These are phyloP conservation scores for Helogale parvula DNA, from an alignment of 2,113 vertebrate species.

Conservation along the genomic window DNA sequence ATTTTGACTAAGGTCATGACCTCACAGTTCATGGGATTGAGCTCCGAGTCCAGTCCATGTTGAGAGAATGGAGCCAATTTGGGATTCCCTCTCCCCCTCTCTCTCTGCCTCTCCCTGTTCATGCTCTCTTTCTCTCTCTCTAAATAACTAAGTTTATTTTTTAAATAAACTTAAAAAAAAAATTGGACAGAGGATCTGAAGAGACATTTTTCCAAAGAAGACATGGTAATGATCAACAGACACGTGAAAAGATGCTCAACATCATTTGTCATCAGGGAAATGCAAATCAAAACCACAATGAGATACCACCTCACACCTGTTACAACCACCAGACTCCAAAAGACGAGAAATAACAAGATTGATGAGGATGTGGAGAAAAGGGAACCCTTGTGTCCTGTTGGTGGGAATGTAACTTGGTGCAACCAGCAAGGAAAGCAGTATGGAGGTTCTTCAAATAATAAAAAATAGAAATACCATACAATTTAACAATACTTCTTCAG, in stretches of 20 bases:
- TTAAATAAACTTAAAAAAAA: too few relatives aligned
- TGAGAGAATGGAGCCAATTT: too few relatives aligned
- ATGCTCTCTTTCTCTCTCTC: too few relatives aligned
- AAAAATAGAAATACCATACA: background rate
- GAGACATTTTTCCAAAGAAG: background rate
- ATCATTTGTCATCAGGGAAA: background rate
- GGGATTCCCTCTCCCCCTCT: too few relatives aligned
- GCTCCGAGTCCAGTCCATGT: too few relatives aligned
- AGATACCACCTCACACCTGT: background rate
- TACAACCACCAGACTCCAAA: background rate
- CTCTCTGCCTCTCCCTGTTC: too few relatives aligned
- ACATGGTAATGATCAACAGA: background rate
- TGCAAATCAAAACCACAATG: background rate
- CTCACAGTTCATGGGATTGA: too few relatives aligned
- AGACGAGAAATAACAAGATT: background rate
- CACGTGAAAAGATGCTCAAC: background rate
- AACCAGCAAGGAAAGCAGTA: background rate
- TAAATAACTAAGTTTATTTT: too few relatives aligned
- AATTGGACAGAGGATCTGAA: background rate
- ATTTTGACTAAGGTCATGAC: too few relatives aligned
- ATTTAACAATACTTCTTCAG: background rate
- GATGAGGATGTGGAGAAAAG: background rate
- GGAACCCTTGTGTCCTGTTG: background rate
- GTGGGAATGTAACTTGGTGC: background rate
- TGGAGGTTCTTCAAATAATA: background rate